These are phyloP conservation scores for Archilochus colubris DNA, from an alignment of 2,113 vertebrate species.

Conservation along the genomic window DNA sequence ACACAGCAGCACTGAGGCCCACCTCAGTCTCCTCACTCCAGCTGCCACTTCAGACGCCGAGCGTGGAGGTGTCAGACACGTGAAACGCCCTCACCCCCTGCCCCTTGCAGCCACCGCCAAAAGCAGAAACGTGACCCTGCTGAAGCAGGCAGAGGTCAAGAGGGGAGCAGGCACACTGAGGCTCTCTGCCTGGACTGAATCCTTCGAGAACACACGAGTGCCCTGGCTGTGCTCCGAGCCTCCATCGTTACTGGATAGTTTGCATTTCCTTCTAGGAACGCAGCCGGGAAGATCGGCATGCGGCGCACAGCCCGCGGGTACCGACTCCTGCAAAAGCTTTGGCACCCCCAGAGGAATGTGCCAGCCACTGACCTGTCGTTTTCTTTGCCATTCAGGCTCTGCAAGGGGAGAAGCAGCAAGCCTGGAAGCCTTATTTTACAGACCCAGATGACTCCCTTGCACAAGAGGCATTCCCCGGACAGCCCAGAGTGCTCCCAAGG, in stretches of 20 bases:
- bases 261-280: slow-evolving; percentile 63
- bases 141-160: not conserved
- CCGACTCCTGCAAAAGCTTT: slow-evolving; percentile 29
- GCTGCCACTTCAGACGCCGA: not conserved
- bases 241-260: slow-evolving; percentile 58
- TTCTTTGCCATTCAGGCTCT: not conserved
- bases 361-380: not conserved
- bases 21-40: not conserved
- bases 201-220: not conserved
- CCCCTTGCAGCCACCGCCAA: not conserved
- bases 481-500: not conserved
- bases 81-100: not conserved
- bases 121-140: slow-evolving; percentile 14
- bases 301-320: not conserved
- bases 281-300: slow-evolving; percentile 11
- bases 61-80: not conserved
- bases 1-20: not conserved
- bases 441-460: not conserved
- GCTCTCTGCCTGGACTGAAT: not conserved
- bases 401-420: not conserved
- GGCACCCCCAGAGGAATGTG: accelerated
- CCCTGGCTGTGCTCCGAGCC: slow-evolving; percentile 43
- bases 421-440: not conserved
- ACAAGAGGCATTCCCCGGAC: not conserved
- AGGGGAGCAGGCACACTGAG: slow-evolving; percentile 13